phyloP scores from a whole-genome alignment of 2,113 vertebrate genomes.

The Platysteira castanea region DNA sequence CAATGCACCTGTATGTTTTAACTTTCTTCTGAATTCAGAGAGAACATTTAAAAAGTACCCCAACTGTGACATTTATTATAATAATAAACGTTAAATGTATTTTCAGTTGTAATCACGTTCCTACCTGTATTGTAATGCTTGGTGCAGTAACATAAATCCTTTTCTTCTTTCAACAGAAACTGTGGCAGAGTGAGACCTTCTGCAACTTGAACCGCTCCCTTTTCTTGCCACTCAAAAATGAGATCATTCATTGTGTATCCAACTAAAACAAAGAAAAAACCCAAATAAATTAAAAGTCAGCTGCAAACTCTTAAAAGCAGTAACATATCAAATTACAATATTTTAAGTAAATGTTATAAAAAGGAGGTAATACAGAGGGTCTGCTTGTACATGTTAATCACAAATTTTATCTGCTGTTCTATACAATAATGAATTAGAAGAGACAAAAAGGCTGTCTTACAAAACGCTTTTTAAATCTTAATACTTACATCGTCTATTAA shows the following conservation, averaged over 20 bases:
- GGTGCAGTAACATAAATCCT: conserved; percentile 92
- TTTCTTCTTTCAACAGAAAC: conserved; percentile 94
- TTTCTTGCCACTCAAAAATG: conserved; percentile 98
- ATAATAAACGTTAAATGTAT: not conserved
- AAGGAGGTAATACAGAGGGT: not conserved
- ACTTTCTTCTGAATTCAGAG: not conserved
- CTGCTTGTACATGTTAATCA: not conserved
- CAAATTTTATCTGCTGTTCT: not conserved
- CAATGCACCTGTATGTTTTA: not conserved
- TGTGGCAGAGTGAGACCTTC: conserved; percentile 96
- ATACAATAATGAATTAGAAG: not conserved
- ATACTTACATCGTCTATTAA: not conserved
- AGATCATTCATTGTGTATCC: conserved; percentile 99
- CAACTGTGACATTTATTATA: not conserved
- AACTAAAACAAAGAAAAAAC: conserved; percentile 69
- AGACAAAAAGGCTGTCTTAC: not conserved
- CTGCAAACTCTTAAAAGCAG: not conserved
- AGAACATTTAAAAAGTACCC: not conserved
- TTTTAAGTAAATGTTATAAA: not conserved
- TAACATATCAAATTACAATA: not conserved
- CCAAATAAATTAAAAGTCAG: not conserved
- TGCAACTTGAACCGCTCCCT: conserved; percentile 93
- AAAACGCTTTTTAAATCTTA: not conserved
- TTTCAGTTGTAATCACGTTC: not conserved
- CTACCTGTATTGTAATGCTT: conserved; percentile 96